Conservation (phyloP, 2,113 vertebrate species). For the Martes martes region DNA sequence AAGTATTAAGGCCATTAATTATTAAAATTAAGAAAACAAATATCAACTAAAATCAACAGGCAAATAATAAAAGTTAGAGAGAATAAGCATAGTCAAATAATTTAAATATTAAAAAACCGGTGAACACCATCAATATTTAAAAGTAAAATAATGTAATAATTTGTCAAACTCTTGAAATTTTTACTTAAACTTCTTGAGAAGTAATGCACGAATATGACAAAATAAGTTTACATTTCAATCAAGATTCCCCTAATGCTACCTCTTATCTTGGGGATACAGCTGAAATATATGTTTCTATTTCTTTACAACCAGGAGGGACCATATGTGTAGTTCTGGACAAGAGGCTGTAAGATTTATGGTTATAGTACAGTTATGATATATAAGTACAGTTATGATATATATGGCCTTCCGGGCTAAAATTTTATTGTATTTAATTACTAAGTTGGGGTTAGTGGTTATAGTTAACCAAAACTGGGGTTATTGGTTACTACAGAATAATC, state of each 20-base stretch:
- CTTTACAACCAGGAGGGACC: not conserved
- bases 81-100: not conserved
- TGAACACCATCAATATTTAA: not conserved
- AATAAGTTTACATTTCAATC: not conserved
- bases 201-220: not conserved
- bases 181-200: not conserved
- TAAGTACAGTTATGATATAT: not conserved
- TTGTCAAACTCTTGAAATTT: not conserved
- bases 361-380: not conserved
- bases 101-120: not conserved
- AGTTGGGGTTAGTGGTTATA: not conserved
- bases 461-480: not conserved
- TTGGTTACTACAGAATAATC: not conserved
- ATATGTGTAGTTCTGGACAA: not conserved
- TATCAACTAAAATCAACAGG: not conserved
- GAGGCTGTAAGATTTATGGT: not conserved
- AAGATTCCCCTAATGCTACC: not conserved
- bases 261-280: not conserved
- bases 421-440: not conserved
- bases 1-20: not conserved
- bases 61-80: not conserved
- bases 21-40: not conserved
- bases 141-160: not conserved
- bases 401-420: not conserved
- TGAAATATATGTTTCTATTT: not conserved